Conservation (phyloP, 1,140 invertebrate genomes). For the Orchesella cincta region DNA sequence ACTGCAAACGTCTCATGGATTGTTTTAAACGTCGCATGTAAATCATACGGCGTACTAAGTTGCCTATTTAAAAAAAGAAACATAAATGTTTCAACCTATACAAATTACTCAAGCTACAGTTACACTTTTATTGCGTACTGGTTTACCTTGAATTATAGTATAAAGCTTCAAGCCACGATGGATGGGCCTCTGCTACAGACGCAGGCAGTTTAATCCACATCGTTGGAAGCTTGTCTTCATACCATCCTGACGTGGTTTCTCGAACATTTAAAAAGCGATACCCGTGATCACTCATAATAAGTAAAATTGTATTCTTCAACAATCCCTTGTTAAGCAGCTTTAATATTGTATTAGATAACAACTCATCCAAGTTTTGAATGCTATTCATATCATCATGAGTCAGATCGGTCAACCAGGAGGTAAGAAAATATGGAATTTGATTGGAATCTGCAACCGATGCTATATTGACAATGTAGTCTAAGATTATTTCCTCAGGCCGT, state of each 20-base stretch:
- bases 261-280: conserved; percentile 40
- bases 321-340: neutral
- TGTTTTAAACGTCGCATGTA: conserved; percentile 41
- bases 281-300: conserved; percentile 53
- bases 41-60: conserved; percentile 43
- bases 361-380: conserved; percentile 16
- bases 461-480: conserved; percentile 35
- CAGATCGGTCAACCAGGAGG: conserved; percentile 42
- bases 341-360: conserved; percentile 31
- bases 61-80: conserved; percentile 29
- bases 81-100: neutral
- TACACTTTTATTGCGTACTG: neutral
- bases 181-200: conserved; percentile 52
- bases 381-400: conserved; percentile 38
- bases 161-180: conserved; percentile 54
- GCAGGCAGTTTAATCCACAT: conserved; percentile 41
- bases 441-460: neutral
- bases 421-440: conserved; percentile 37
- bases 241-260: conserved; percentile 48
- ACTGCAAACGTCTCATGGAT: conserved; percentile 4
- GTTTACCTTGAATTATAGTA: conserved; percentile 53
- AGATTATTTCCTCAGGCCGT: conserved; percentile 37
- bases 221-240: conserved; percentile 49
- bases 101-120: neutral
- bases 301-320: conserved; percentile 43